Percentiles rank a stretch among this genome's conserved stretches.
phyloP scores from a whole-genome alignment of 2,888 invertebrate genomes.

The Himalopsyche kuldschensis region DNA sequence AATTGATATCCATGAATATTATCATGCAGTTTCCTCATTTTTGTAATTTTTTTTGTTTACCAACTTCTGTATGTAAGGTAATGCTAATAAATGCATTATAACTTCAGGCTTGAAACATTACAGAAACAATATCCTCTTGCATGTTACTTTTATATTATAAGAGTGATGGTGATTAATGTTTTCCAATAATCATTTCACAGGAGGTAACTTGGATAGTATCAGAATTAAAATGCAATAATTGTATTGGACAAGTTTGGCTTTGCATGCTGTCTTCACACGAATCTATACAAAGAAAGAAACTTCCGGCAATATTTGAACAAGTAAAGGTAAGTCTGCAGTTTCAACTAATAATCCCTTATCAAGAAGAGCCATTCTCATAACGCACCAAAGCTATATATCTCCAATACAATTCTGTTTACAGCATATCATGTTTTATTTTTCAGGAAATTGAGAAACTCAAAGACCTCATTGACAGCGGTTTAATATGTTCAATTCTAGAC shows the following conservation, averaged over 20 bases:
- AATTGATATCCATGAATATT: no score
- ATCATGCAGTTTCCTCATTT: no score
- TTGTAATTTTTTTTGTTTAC: no score
- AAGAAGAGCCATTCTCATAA: neutral
- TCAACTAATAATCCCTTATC: neutral
- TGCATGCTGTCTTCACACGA: conserved; percentile 29
- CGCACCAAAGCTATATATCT: neutral
- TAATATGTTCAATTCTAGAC: conserved; percentile 51
- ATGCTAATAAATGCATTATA: no score
- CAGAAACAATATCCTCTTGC: no score
- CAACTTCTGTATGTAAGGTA: no score
- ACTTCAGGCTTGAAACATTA: no score
- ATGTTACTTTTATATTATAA: neutral
- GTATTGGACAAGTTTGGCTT: conserved; percentile 36
- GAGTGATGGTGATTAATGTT: neutral
- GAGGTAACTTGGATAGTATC: conserved; percentile 26
- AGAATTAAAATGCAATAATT: conserved; percentile 1
- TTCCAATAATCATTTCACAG: conserved; percentile 12
- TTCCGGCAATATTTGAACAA: conserved; percentile 16
- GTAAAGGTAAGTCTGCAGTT: conserved; percentile 19
- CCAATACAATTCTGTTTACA: neutral
- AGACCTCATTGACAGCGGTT: conserved; percentile 46
- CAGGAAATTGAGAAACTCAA: conserved; percentile 18
- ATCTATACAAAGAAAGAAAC: conserved; percentile 4
- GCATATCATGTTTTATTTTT: neutral